Percentiles rank a stretch among this genome's conserved stretches.
phyloP scores from a whole-genome alignment of 30 jellyfish, hydroid and myxozoan genomes.

The Cassiopea xamachana region DNA sequence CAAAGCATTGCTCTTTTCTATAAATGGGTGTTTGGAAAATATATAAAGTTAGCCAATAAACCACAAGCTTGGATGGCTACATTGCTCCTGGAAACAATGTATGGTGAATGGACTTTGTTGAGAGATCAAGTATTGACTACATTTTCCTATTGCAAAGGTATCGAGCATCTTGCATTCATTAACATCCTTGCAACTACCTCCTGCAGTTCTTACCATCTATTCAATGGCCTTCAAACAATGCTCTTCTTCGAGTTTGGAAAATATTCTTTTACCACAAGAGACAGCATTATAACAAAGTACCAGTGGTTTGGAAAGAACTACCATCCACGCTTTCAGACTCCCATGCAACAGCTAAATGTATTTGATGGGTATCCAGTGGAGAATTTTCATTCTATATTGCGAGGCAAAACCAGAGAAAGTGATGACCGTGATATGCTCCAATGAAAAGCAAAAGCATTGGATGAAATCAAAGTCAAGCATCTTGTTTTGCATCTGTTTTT shows the following conservation, averaged over 20 bases:
- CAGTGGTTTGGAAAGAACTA: conserved; percentile 17
- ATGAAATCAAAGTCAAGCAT: neutral
- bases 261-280: conserved; percentile 50
- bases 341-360: conserved; percentile 2
- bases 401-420: neutral
- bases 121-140: conserved; percentile 31
- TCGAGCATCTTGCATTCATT: conserved; percentile 28
- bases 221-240: conserved; percentile 11
- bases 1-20: conserved; percentile 54
- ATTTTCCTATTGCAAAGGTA: conserved; percentile 40
- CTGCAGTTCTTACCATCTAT: conserved; percentile 39
- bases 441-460: conserved; percentile 14
- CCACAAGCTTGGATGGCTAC: conserved; percentile 48
- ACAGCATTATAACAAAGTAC: conserved; percentile 35
- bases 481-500: neutral
- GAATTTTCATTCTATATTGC: neutral
- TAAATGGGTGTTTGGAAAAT: conserved; percentile 32
- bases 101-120: conserved; percentile 61
- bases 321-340: neutral
- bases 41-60: conserved; percentile 32
- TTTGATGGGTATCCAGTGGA: conserved; percentile 33
- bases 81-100: conserved; percentile 21
- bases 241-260: conserved; percentile 34
- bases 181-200: conserved; percentile 54
- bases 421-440: conserved; percentile 7